Base-by-base conservation (phyloP, 2,888 invertebrate genomes). In the Lasioglossum calceatum region DNA sequence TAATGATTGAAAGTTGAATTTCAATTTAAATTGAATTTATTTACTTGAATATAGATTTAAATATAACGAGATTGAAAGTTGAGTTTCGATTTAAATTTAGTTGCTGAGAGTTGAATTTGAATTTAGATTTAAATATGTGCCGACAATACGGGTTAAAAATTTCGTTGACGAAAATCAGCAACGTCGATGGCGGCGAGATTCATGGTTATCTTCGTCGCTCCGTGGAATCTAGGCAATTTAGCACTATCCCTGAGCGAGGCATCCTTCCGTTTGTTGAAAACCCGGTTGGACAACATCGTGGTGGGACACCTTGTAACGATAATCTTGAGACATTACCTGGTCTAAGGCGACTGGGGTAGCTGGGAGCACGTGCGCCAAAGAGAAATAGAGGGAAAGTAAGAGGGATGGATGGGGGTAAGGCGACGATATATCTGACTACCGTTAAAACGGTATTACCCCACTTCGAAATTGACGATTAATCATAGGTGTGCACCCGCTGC, bases 381-480 rank as follows among this genome's bases (percentile, higher is more conserved):
- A 83, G 83, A 83, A 89, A 81, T 85, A 77, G 76, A 61, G 73
- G 78, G 84, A 81, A 87, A 87, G 81, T 84, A 84, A 87, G 87
- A 87, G 64, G 74, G 86, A 88, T 79, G 58, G 81, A 83, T 74
- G 79, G 50, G 85, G 75, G 71, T 54, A 77, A 82, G 75, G 80
- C 81, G 88, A 80, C 88, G 88, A 88, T 88, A 88, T 88, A 88
- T 88, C 88, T 73, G 83, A 77, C 79, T 83, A 81, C 83, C 85
- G 90, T 90, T 86, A 88, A 91, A 91, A 88, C 80, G 78, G 83
- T 85, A 87, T 91, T 91, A 89, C 87, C 86, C 84, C 87, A 85
- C 88, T 91, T 91, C 77, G 82, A 87, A 89, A 92, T 91, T 83
- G 87, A 89, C 89, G 89, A 92, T 92, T 92, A 92, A 92, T 92